Percentiles rank a stretch among this genome's conserved stretches.
Evolutionary conservation across 2,888 invertebrate genomes (phyloP).

Genomic region (Sphaerophoria rueppellii): DNA sequence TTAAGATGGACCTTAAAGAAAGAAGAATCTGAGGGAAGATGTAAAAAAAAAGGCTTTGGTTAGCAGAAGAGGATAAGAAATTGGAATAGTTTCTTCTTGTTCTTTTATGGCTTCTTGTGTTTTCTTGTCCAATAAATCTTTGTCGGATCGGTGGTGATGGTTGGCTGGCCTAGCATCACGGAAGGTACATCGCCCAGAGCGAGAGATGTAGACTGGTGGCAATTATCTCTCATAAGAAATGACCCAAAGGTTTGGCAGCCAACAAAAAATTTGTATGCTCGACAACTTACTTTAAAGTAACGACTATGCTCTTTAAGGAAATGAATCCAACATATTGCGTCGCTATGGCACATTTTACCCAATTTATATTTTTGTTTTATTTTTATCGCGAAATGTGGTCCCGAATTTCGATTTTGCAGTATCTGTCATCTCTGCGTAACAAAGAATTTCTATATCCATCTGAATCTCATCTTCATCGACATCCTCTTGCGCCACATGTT

Average conservation of each 20-base stretch:
- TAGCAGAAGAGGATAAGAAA: constrained; percentile 34
- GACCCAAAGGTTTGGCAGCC: constrained; percentile 67
- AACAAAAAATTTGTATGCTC: too few species aligned
- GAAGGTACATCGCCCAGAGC: constrained; percentile 43
- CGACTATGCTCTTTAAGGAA: not conserved
- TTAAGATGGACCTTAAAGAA: constrained; percentile 2
- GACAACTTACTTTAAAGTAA: not conserved
- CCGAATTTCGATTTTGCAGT: constrained; percentile 64
- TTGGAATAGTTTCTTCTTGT: constrained; percentile 52
- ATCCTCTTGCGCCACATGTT: constrained; percentile 24
- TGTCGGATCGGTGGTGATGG: constrained; percentile 51
- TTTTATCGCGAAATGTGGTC: constrained; percentile 45
- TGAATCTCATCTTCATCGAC: constrained; percentile 2
- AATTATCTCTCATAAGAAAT: constrained; percentile 60
- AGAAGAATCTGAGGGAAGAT: not conserved
- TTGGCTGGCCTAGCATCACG: not conserved
- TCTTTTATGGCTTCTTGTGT: constrained; percentile 32
- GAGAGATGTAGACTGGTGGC: constrained; percentile 46
- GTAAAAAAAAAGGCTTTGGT: not conserved
- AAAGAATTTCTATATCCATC: constrained; percentile 31
- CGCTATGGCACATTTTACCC: constrained; percentile 29
- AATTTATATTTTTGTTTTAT: constrained; percentile 43
- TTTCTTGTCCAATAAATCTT: constrained; percentile 68
- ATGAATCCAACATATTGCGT: constrained; percentile 4
- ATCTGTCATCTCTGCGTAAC: constrained; percentile 24